Evolutionary conservation across 2,797 vertebrate genomes (phyloP), one percentile per base, ranked within the genome.

Genomic region (Rhincodon typus): DNA sequence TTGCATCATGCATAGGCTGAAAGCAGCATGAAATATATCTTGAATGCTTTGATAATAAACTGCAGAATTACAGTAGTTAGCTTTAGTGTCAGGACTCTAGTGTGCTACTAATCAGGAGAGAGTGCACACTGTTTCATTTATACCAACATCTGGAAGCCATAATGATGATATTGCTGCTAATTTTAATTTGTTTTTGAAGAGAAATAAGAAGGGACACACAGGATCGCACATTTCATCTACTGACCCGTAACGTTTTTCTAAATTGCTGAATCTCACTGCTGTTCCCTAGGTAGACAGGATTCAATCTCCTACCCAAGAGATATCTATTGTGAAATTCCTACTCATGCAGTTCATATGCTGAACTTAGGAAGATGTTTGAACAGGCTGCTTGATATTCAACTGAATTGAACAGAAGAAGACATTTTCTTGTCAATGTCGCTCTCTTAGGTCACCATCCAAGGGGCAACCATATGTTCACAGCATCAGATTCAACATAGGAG

Each of bases 121-220:
- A 10, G 8, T 93, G 62, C 90, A 93, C 90, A 93, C 62, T 69
- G 88, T 91, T 91, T 91, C 88, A 38, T 67, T 90, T 69, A 42
- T 23, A 42, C 90, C 66, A 93, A 93, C 90, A 93, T 93, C 90
- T 93, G 90, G 90, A 93, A 93, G 23, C 12, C 62, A 93, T 93
- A 93, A 93, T 93, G 88, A 66, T 91, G 90, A 69, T 69, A 93
- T 93, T 69, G 90, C 62, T 69, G 38, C 90, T 69, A 69, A 93
- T 69, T 67, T 93, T 38, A 93, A 84, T 46, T 84, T 46, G 82
- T 69, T 93, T 93, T 42, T 69, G 90, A 93, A 93, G 66, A 93
- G 66, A 93, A 93, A 93, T 93, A 93, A 66, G 88, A 91, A 38
- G 38, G 12, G n/a, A 69, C 38, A 38, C 62, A 19, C 88, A 93